A percentile compares a stretch with the other conserved stretches of the same genome.
Conservation (phyloP, 2,113 vertebrate species). For the Halcyon senegalensis region DNA sequence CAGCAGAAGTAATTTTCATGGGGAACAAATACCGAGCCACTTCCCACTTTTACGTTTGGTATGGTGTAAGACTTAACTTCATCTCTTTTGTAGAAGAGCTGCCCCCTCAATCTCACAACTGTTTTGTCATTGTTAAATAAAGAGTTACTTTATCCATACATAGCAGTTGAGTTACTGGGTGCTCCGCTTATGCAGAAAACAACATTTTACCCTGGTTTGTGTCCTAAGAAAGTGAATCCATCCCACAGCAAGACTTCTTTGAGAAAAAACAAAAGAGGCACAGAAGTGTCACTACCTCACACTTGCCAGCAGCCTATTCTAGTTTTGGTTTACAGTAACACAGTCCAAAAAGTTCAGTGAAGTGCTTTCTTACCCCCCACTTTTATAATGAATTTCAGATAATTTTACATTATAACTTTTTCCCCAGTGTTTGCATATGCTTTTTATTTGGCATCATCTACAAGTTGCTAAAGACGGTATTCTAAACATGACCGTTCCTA, state of each 20-base stretch:
- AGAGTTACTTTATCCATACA: not conserved
- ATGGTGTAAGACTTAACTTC: not conserved
- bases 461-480: not conserved
- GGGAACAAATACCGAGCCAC: not conserved
- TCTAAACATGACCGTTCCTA: not conserved
- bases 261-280: not conserved
- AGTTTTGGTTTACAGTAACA: not conserved
- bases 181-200: not conserved
- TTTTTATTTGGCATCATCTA: not conserved
- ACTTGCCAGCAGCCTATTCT: not conserved
- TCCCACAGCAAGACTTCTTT: not conserved
- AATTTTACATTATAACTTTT: not conserved
- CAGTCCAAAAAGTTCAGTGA: not conserved
- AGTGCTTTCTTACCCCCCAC: not conserved
- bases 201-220: not conserved
- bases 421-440: not conserved
- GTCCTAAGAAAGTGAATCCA: not conserved
- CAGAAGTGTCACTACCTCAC: not conserved
- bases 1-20: not conserved
- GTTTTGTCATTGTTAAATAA: not conserved
- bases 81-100: not conserved
- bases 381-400: not conserved
- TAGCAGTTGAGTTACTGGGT: not conserved
- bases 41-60: not conserved
- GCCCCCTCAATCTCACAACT: not conserved